Evolutionary conservation across 2,797 vertebrate species (phyloP), one percentile per base, ranked within the genome.

Genomic region (Hemitrygon akajei): DNA sequence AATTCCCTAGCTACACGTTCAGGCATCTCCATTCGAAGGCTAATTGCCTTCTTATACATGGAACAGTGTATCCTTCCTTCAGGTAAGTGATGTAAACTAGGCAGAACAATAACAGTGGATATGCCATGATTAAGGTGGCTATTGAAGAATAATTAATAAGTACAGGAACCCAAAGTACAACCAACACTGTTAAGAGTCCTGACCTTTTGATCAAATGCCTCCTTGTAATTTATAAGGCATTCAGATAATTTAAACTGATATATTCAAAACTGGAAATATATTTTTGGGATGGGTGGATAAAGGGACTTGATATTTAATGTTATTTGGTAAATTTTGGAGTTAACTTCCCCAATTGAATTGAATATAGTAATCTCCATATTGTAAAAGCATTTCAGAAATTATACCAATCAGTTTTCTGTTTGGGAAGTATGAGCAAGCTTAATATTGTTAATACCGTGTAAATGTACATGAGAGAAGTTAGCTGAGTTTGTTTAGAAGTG

Each of bases 111-210:
- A 92, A 75, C 91, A 75, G 91, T 93, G 91, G 91, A 93, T 93
- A 93, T 93, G 91, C 71, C 91, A 47, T 75, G 91, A 93, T 75
- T 93, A 75, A 93, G 71, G 69, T 71, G 47, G 91, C 71, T 93
- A 75, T 93, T 93, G 91, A 93, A 93, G 91, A 93, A 93, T 91
- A n/a, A 25, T 73, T 73, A 92, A 91, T 69, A 47, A 47, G 22
- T 56, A 3, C 71, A 56, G 91, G 69, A 75, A 16, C 71, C 37
- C 27, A 75, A 27, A 56, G 40, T 76, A 93, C 71, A 93, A 93
- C 91, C 91, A 93, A 93, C 91, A 47, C 25, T 86, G 25, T 93
- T 22, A 73, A 40, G 40, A 47, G 56, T 30, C 69, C 71, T 75
- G 27, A 75, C 40, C 30, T 93, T 56, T 93, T 89, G n/a, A 89